A percentile compares a stretch with the other conserved stretches of the same genome.
Evolutionary conservation across 2,797 vertebrate species (phyloP).

Genomic region (Anguilla megastoma): DNA sequence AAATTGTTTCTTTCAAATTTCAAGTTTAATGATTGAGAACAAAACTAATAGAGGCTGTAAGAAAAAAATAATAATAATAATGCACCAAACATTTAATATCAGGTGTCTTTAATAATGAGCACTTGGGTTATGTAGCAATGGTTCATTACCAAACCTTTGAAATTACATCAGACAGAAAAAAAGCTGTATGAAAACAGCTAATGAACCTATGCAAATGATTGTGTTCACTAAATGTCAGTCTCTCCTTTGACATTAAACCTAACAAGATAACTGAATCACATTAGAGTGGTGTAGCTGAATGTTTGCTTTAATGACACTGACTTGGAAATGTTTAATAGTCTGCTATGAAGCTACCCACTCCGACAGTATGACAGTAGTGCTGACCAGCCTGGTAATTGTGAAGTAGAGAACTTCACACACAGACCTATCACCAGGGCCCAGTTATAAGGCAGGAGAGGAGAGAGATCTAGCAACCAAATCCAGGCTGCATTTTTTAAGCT

Average conservation of each 20-base stretch:
- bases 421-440: not conserved
- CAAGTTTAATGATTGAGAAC: not conserved
- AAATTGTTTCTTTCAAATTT: not conserved
- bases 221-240: constrained; percentile 67
- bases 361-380: not conserved
- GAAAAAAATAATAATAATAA: constrained; percentile 52
- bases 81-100: constrained; percentile 66
- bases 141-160: constrained; percentile 71
- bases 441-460: not conserved
- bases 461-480: too few relatives aligned
- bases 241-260: constrained; percentile 68
- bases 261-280: constrained; percentile 67
- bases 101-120: constrained; percentile 71
- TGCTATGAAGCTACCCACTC: constrained; percentile 28
- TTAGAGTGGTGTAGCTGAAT: constrained; percentile 70
- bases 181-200: constrained; percentile 60
- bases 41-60: not conserved
- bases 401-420: not conserved
- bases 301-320: constrained; percentile 58
- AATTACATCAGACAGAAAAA: constrained; percentile 73
- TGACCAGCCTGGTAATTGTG: not conserved
- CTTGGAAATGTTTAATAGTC: constrained; percentile 60
- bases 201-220: constrained; percentile 66
- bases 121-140: constrained; percentile 64
- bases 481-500: too few relatives aligned